Base-by-base conservation (phyloP, 2,888 invertebrate genomes). In the Diarsia dahlii region DNA sequence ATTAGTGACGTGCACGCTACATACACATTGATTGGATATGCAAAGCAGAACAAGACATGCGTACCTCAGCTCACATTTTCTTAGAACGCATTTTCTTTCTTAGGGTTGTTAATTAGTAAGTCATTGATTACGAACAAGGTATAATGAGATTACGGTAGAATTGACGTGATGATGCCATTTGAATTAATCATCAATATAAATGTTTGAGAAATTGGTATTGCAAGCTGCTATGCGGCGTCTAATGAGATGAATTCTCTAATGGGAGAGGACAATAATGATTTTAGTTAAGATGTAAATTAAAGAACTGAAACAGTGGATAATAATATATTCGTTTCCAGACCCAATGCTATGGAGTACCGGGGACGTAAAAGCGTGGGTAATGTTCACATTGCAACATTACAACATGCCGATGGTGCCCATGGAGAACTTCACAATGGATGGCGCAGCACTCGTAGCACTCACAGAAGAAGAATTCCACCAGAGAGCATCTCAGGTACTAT, bases 311-410 rank as follows among this genome's bases (percentile, higher is more conserved):
- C 39, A 75, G 66, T 65, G n/a, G n/a, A 13, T 85, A 58, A 80
- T 66, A 13, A n/a, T 64, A 45, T 48, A 4, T 71, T 67, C 87
- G 68, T 78, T 96, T 96, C 12, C 95, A 99, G 99, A 99, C 97
- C 99, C 99, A 84, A 97, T 97, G 92, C 97, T 98, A 89, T 99
- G 99, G 99, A 98, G 98, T 88, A 96, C 97, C 23, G 97, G 97
- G 78, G 98, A 99, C 92, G 99, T 99, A 67, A 98, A 98, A 85
- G 97, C 98, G 39, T 99, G 99, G 99, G 97, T 99, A 79, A 97
- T 98, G 93, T 99, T 98, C 97, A 99, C 98, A 88, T 97, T 98
- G 80, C 97, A 98, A 90, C 98, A 99, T 93, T 98, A 98, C 93
- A 97, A 98, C 87, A 95, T 98, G 85, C 98, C 98, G 20, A 97